Evolutionary conservation across 2,113 vertebrate species (phyloP).

Genomic region (Dicentrarchus labrax): DNA sequence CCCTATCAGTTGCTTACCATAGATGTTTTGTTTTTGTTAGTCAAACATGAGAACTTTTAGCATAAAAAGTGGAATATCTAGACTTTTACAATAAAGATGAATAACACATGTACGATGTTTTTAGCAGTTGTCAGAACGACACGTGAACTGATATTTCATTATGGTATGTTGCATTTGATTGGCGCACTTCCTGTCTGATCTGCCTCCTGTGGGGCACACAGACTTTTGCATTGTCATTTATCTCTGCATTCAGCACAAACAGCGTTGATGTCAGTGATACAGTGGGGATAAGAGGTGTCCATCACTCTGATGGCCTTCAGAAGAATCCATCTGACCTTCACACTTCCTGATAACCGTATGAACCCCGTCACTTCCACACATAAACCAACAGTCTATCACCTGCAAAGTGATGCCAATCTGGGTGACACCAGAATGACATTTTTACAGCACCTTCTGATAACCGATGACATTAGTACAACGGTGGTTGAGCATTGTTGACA

Average conservation of each 20-base stretch:
- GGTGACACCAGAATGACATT: conserved; percentile 40
- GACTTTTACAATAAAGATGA: too few species aligned
- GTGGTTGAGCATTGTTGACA: conserved; percentile 1
- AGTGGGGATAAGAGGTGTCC: neutral
- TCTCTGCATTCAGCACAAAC: neutral
- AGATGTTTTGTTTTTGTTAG: too few species aligned
- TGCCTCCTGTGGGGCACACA: neutral
- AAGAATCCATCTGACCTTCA: conserved; percentile 39
- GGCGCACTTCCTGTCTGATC: neutral
- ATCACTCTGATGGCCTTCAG: conserved; percentile 25
- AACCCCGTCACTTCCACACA: neutral
- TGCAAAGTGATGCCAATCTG: conserved; percentile 37
- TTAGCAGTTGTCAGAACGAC: neutral
- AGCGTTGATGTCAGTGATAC: neutral
- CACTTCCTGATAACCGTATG: conserved; percentile 43
- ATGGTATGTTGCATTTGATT: neutral
- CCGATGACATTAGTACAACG: conserved; percentile 62
- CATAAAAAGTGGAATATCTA: too few species aligned
- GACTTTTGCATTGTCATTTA: neutral
- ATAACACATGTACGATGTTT: neutral
- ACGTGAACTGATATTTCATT: neutral
- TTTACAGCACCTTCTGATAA: conserved; percentile 46
- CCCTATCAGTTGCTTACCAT: too few species aligned
- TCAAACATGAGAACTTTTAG: too few species aligned
- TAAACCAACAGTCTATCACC: neutral